A percentile compares a stretch with the other conserved stretches of the same genome.
These are phyloP conservation scores for Neosilurus hyrtlii DNA, from an alignment of 2,797 vertebrate genomes.

Conservation along the genomic window DNA sequence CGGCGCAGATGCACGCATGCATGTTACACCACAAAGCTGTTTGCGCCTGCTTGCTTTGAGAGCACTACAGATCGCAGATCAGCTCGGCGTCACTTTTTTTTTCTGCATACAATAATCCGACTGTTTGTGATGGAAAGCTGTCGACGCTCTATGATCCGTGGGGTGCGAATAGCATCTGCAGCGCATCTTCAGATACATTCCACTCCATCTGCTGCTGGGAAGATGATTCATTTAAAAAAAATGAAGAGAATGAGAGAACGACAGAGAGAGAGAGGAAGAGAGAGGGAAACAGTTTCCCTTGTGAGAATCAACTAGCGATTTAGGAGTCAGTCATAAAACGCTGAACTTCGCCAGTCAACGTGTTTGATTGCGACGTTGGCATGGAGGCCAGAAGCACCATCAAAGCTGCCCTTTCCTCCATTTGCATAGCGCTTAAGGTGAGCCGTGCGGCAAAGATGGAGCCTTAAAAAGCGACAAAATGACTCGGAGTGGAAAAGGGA, in stretches of 20 bases:
- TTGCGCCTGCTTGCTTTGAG: neutral
- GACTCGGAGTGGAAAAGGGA: slow-evolving; percentile 52
- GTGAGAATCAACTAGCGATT: slow-evolving; percentile 1
- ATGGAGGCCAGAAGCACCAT: slow-evolving; percentile 43
- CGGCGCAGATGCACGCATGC: neutral
- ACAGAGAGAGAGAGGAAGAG: neutral
- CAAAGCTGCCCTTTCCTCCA: slow-evolving; percentile 44
- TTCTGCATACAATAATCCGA: neutral
- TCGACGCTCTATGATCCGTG: slow-evolving; percentile 40
- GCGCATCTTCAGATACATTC: slow-evolving; percentile 45
- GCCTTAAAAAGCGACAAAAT: slow-evolving; percentile 49
- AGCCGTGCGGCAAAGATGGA: slow-evolving; percentile 31
- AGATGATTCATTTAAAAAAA: slow-evolving; percentile 50
- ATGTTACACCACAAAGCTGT: slow-evolving; percentile 10
- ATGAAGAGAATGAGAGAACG: neutral
- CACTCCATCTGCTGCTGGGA: slow-evolving; percentile 52
- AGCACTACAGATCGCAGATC: slow-evolving; percentile 17
- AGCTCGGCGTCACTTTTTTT: neutral
- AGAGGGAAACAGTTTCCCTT: slow-evolving; percentile 44
- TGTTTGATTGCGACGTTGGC: slow-evolving; percentile 41
- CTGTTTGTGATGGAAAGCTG: slow-evolving; percentile 32
- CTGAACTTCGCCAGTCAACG: slow-evolving; percentile 10
- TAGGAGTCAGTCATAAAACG: slow-evolving; percentile 27
- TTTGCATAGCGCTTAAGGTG: slow-evolving; percentile 54
- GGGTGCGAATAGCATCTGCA: slow-evolving; percentile 49